Evolutionary conservation across 2,113 vertebrate genomes (phyloP).

Genomic region (Orientallactaga bullata): DNA sequence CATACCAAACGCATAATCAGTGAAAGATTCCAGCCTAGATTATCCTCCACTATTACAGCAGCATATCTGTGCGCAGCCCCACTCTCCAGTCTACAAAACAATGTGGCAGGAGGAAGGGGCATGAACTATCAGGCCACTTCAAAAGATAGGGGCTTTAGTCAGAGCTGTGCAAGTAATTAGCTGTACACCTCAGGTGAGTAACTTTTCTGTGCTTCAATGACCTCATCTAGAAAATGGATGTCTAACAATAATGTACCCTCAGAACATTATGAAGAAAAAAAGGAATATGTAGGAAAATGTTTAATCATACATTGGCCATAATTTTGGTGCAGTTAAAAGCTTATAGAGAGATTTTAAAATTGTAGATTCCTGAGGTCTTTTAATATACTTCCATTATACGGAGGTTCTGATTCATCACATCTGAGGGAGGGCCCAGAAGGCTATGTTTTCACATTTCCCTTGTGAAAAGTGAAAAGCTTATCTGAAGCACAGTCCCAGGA

Average conservation of each 20-base stretch:
- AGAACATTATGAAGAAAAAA: background rate
- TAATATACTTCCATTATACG: no score
- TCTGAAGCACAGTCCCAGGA: background rate
- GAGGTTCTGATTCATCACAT: background rate
- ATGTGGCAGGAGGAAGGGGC: fast-evolving
- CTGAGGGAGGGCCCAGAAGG: background rate
- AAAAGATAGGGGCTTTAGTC: background rate
- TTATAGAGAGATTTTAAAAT: background rate
- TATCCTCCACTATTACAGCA: slow-evolving; percentile 78
- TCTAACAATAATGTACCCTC: slow-evolving; percentile 5
- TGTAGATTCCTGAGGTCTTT: background rate
- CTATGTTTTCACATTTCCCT: background rate
- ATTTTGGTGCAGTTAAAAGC: background rate
- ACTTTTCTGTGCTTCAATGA: background rate
- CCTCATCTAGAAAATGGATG: background rate
- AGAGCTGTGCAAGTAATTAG: background rate
- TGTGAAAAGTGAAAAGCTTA: background rate
- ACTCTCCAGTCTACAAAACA: background rate
- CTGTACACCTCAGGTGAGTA: background rate
- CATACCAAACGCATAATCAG: background rate
- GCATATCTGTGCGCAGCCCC: slow-evolving; percentile 80
- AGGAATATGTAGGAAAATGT: background rate
- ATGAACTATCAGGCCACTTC: background rate
- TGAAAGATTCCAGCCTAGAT: slow-evolving; percentile 81
- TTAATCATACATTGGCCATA: background rate